These are phyloP conservation scores for Tipula unca DNA, from an alignment of 2,888 invertebrate genomes.

Conservation along the genomic window DNA sequence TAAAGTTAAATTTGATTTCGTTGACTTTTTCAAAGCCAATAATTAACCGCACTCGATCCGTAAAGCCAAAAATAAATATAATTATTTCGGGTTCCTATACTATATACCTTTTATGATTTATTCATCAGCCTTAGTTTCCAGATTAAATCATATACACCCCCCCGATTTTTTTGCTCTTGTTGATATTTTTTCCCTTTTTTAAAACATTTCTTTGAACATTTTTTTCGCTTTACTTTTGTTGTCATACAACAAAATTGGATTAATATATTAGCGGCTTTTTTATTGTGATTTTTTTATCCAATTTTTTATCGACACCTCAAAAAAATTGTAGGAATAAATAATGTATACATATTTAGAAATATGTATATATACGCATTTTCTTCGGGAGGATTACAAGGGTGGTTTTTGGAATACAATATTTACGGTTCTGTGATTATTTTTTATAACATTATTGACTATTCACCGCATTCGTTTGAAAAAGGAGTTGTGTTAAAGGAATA, in stretches of 20 bases:
- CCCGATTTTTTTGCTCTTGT: not conserved
- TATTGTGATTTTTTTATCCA: not conserved
- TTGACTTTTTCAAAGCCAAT: no score
- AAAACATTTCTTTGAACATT: not conserved
- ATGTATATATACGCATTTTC: no score
- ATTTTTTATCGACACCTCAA: slow-evolving; percentile 15
- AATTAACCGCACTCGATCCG: no score
- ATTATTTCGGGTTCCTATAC: no score
- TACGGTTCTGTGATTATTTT: not conserved
- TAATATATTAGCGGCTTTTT: slow-evolving; percentile 16
- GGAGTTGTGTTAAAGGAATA: not conserved
- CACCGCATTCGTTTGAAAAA: not conserved
- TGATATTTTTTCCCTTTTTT: not conserved
- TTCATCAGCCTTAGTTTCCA: not conserved
- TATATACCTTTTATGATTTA: not conserved
- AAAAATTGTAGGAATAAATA: not conserved
- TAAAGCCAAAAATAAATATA: no score
- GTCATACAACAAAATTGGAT: slow-evolving; percentile 18
- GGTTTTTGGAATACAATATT: not conserved
- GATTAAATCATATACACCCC: not conserved
- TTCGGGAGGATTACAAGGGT: no score
- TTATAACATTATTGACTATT: not conserved
- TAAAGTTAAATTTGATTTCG: no score
- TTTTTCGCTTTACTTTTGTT: slow-evolving; percentile 1
- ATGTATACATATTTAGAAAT: no score